A percentile compares a stretch with the other conserved stretches of the same genome.
Evolutionary conservation across 2,888 invertebrate genomes (phyloP).

Genomic region (Hydroisotoma schaefferi): DNA sequence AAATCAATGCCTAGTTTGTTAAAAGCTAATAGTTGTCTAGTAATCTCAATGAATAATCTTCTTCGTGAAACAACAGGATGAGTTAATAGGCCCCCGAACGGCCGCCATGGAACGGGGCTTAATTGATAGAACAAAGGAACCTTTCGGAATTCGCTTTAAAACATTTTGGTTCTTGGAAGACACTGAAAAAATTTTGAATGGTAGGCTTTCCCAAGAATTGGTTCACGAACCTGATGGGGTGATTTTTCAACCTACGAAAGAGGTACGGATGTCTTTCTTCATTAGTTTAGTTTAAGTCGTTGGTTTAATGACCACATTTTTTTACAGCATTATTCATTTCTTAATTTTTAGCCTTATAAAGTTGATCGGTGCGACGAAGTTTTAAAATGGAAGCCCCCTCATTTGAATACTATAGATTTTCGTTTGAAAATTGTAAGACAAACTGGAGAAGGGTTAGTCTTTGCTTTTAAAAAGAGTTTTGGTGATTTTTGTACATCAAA

Average conservation of each 20-base stretch:
- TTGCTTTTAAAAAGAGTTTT: too few relatives aligned
- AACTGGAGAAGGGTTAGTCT: constrained; percentile 66
- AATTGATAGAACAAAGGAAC: constrained; percentile 72
- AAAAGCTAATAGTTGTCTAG: background rate
- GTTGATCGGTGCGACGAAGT: constrained; percentile 78
- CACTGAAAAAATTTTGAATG: constrained; percentile 67
- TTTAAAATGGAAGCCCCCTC: constrained; percentile 95
- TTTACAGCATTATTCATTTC: too few relatives aligned
- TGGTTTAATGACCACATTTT: too few relatives aligned
- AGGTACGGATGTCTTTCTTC: constrained; percentile 63
- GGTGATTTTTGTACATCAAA: too few relatives aligned
- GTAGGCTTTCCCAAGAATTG: constrained; percentile 78
- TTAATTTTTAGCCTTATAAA: constrained; percentile 66
- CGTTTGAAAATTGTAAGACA: constrained; percentile 74
- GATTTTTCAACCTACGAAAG: constrained; percentile 89
- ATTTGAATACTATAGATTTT: constrained; percentile 95
- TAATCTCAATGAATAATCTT: constrained; percentile 3
- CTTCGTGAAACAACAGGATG: constrained; percentile 50
- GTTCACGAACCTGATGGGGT: constrained; percentile 96
- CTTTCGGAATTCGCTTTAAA: constrained; percentile 86
- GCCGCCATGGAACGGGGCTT: constrained; percentile 72
- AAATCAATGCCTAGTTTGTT: background rate
- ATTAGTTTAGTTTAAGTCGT: too few relatives aligned
- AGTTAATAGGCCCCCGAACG: constrained; percentile 60
- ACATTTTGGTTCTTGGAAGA: constrained; percentile 83